Base-by-base conservation (phyloP, 2,113 vertebrate species). In the Lycocorax pyrrhopterus region DNA sequence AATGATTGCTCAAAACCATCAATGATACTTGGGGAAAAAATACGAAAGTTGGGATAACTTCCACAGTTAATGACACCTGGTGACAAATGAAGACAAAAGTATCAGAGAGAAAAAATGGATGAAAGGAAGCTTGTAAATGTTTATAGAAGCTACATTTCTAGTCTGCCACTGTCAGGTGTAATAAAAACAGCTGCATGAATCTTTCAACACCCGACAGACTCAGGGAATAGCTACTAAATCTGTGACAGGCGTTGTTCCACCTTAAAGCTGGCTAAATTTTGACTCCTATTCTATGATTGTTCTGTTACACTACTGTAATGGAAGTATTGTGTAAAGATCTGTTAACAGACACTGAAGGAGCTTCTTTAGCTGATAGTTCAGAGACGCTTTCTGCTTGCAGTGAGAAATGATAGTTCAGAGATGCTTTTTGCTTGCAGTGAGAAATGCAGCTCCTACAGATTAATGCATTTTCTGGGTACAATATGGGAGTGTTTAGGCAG, bases 221-320 rank as follows among this genome's bases (percentile, higher is more conserved):
- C 9, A 37, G 33, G n/a, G 82, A 83, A 26, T 32, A 27, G 5
- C 33, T 51, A 9, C 9, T 59, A 35, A 90, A 41, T 39, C 5
- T 52, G 16, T 12, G 27, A 2, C 6, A 10, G 15, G 6, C 3
- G 1, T 22, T 32, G 12, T 47, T 32, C 30, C 30, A 22, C n/a
- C 14, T 47, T 69, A 80, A 71, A 83, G 19, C 4, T 77, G 35
- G 8, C 5, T 33, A 26, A 41, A 4, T 39, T 85, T 91, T 86
- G 13, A 33, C 23, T 84, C 17, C 19, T 41, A 5, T 78, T 55
- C 52, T n/a, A 16, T 23, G 20, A 10, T 59, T 81, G 21, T 58
- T 90, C 19, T 43, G 9, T 60, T 68, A 41, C 16, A 84, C 32
- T 37, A 69, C 22, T 55, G 12, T 22, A 51, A 51, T n/a, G 16